phyloP scores from a whole-genome alignment of 2,113 vertebrate species.

The Ariopsis seemanni region DNA sequence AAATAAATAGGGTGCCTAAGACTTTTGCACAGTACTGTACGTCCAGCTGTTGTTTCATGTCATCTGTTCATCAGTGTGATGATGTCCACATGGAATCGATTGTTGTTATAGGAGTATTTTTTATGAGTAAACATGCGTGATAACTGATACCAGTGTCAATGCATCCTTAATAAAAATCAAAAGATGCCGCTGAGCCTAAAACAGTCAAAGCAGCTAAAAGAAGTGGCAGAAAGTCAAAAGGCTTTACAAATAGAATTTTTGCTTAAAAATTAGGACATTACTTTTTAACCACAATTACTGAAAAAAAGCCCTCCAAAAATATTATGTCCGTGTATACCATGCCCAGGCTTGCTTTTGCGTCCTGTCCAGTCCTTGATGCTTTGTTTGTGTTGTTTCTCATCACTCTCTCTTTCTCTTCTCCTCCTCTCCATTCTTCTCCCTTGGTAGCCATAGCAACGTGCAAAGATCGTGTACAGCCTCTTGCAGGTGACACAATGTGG shows the following conservation, averaged over 20 bases:
- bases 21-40: too few relatives aligned
- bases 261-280: not conserved
- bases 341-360: slow-evolving; percentile 34
- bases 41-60: not conserved
- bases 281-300: not conserved
- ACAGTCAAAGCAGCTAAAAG: not conserved
- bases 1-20: too few relatives aligned
- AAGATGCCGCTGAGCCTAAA: not conserved
- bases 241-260: too few relatives aligned
- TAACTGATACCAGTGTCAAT: not conserved
- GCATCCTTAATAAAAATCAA: not conserved
- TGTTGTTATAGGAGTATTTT: not conserved
- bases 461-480: slow-evolving; percentile 60
- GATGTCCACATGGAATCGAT: not conserved
- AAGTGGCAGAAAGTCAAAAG: not conserved
- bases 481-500: slow-evolving; percentile 75
- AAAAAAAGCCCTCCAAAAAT: not conserved
- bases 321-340: not conserved
- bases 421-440: slow-evolving; percentile 43
- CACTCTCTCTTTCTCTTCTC: slow-evolving; percentile 41
- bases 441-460: slow-evolving; percentile 77
- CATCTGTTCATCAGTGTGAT: not conserved
- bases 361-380: slow-evolving; percentile 10
- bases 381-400: slow-evolving; percentile 30
- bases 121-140: not conserved